Percentiles rank a stretch among this genome's conserved stretches.
phyloP scores from a whole-genome alignment of 2,888 invertebrate genomes.

The Acleris cristana region DNA sequence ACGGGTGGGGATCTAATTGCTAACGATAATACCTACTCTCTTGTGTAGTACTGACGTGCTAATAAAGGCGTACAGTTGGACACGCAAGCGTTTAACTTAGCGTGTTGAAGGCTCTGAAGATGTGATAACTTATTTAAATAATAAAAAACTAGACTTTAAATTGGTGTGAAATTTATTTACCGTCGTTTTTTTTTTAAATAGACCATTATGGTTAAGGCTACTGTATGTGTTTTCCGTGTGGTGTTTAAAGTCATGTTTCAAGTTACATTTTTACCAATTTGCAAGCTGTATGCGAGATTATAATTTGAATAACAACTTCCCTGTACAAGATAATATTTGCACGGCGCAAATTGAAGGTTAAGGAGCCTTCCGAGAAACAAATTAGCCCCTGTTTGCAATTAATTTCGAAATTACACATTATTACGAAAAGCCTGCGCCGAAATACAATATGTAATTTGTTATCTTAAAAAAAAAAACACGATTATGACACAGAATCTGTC shows the following conservation, averaged over 20 bases:
- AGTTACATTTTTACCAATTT: too few relatives aligned
- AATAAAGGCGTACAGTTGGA: constrained; percentile 5
- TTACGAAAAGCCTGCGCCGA: constrained; percentile 9
- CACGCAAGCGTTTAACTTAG: neutral
- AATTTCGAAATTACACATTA: constrained; percentile 33
- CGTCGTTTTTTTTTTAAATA: too few relatives aligned
- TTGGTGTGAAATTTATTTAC: too few relatives aligned
- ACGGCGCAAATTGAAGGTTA: constrained; percentile 6
- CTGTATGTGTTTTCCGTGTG: too few relatives aligned
- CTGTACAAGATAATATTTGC: constrained; percentile 22
- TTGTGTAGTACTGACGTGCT: constrained; percentile 38
- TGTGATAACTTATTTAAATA: neutral
- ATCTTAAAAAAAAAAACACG: constrained; percentile 25
- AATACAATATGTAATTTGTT: constrained; percentile 17
- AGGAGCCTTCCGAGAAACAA: constrained; percentile 22
- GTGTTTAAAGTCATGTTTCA: too few relatives aligned
- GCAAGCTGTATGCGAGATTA: neutral
- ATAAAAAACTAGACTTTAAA: too few relatives aligned
- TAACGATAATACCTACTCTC: constrained; percentile 75
- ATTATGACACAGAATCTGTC: constrained; percentile 36
- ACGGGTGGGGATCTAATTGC: constrained; percentile 77
- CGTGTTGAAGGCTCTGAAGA: neutral
- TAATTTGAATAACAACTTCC: constrained; percentile 12
- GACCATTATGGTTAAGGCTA: too few relatives aligned
- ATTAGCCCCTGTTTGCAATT: constrained; percentile 30